Evolutionary conservation across 2,113 vertebrate species (phyloP).

Genomic region (Tachuris rubrigastra): DNA sequence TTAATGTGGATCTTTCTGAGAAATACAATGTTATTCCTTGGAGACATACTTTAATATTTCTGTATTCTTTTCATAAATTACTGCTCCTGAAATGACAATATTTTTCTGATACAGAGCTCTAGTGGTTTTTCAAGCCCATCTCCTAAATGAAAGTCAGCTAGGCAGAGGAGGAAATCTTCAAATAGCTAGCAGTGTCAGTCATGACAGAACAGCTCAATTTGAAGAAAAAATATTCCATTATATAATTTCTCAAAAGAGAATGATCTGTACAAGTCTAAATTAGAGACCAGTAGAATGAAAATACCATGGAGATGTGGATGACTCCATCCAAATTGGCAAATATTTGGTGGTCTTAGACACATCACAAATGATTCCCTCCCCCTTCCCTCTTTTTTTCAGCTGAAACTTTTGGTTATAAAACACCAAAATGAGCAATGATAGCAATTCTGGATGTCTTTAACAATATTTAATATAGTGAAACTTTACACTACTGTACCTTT

Average conservation of each 20-base stretch:
- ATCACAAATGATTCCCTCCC: not conserved
- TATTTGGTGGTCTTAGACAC: not conserved
- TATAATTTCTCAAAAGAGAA: not conserved
- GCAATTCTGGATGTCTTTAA: not conserved
- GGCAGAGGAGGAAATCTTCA: not conserved
- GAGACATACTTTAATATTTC: not conserved
- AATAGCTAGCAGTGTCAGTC: not conserved
- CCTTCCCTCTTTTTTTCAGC: not conserved
- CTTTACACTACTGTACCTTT: not conserved
- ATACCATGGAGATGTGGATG: not conserved
- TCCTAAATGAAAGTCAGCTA: not conserved
- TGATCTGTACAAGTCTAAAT: not conserved
- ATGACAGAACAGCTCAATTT: not conserved
- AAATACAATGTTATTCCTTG: not conserved
- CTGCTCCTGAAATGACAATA: not conserved
- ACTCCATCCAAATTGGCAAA: not conserved
- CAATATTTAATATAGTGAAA: not conserved
- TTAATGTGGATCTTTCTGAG: not conserved
- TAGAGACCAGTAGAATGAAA: not conserved
- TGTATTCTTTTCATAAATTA: not conserved
- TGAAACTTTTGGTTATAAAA: not conserved
- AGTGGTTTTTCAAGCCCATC: not conserved
- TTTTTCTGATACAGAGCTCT: not conserved
- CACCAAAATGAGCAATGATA: not conserved
- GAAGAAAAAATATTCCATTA: not conserved